phyloP scores from a whole-genome alignment of 2,113 vertebrate species.

The Pituophis catenifer region DNA sequence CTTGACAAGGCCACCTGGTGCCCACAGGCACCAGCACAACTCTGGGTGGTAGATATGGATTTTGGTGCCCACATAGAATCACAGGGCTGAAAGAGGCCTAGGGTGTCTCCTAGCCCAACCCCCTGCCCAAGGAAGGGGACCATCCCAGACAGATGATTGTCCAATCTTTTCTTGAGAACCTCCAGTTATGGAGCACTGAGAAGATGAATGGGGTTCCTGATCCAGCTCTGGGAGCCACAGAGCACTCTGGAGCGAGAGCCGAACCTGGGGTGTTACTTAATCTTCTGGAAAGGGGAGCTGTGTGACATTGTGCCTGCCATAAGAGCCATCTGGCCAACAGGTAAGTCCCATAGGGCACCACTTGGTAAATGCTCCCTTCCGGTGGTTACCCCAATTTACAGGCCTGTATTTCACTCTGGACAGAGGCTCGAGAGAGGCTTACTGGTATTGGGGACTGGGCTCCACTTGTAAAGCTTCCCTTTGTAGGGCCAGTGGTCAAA shows the following conservation, averaged over 20 bases:
- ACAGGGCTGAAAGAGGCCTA: not conserved
- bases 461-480: slow-evolving; percentile 86
- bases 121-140: not conserved
- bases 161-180: not conserved
- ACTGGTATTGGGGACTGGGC: slow-evolving; percentile 81
- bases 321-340: not conserved
- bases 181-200: not conserved
- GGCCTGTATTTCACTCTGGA: not conserved
- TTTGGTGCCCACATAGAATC: not conserved
- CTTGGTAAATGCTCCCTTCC: not conserved
- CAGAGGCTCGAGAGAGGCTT: slow-evolving; percentile 40
- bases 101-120: not conserved
- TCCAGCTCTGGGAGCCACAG: not conserved
- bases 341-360: not conserved
- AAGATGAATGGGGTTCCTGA: not conserved
- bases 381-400: not conserved
- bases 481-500: slow-evolving; percentile 86
- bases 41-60: not conserved
- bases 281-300: not conserved
- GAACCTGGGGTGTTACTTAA: not conserved
- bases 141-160: not conserved
- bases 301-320: not conserved
- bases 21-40: not conserved
- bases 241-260: not conserved
- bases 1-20: not conserved